A percentile compares a stretch with the other conserved stretches of the same genome.
These are phyloP conservation scores for Orchesellides sinensis DNA, from an alignment of 2,888 invertebrate species.

Conservation along the genomic window DNA sequence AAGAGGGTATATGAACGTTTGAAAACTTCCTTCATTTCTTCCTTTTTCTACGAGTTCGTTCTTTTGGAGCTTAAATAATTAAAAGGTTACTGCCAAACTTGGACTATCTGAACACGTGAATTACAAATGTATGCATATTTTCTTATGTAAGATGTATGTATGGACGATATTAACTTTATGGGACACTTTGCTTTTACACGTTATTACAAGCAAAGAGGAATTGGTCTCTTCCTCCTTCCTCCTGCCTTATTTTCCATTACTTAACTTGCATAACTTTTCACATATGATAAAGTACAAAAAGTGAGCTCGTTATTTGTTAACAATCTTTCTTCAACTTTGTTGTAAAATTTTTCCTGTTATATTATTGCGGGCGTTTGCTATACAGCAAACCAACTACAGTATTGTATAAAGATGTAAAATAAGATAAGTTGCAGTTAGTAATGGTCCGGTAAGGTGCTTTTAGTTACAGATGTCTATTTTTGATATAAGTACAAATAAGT, in stretches of 20 bases:
- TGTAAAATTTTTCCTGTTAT: too few species aligned
- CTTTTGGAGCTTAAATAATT: conserved; percentile 35
- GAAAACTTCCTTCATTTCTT: conserved; percentile 23
- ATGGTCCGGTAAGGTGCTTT: too few species aligned
- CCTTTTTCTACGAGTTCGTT: not conserved
- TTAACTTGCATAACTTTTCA: not conserved
- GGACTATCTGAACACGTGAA: not conserved
- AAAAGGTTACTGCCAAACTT: conserved; percentile 9
- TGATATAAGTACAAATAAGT: too few species aligned
- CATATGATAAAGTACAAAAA: not conserved
- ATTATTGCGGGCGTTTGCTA: too few species aligned
- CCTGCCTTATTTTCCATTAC: not conserved
- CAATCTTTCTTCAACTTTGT: not conserved
- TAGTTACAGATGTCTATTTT: too few species aligned
- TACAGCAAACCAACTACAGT: too few species aligned
- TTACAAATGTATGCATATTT: not conserved
- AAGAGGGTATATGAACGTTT: not conserved
- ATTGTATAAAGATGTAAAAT: too few species aligned
- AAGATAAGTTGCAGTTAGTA: too few species aligned
- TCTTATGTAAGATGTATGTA: conserved; percentile 23
- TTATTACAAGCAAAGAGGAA: conserved; percentile 29
- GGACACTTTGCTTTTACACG: not conserved
- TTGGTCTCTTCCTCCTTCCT: conserved; percentile 36
- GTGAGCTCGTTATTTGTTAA: not conserved
- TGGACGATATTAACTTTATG: not conserved